Evolutionary conservation across 2,888 invertebrate species (phyloP), one percentile per base, ranked within the genome.

Genomic region (Ectropis crepuscularia): DNA sequence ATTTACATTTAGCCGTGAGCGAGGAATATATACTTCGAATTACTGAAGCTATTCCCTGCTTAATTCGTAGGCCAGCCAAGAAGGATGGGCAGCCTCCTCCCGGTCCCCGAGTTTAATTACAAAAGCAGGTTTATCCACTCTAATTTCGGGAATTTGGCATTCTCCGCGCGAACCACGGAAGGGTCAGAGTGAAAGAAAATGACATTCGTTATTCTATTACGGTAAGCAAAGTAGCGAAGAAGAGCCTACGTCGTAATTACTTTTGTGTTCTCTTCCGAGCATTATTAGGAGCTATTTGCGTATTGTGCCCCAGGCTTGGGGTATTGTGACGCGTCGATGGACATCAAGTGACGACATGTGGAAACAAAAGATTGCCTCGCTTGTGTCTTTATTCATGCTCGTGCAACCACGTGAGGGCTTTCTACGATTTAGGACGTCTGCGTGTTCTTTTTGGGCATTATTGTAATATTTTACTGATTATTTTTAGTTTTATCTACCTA

Each of bases 201-300:
- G 92, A 90, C 91, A 92, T 92, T 90, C 87, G 88, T 92, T 92
- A 92, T 92, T 92, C 88, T 90, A 90, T 91, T 92, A 91, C 85
- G 85, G 81, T 80, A 81, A 84, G 86, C 86, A 88, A 89, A 88
- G 86, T 83, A 88, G 86, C 77, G 81, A 82, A 85, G 86, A 82
- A 83, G 83, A 83, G 82, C 81, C 80, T 79, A 77, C 76, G 74
- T 74, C 78, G 83, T 90, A 90, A 91, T 90, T 92, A 89, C 86
- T 89, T 90, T 87, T 85, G 57, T 53, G 55, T 53, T 41, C 16
- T 50, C 49, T 57, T 57, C 57, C 36, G 45, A 67, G 74, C 71
- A 74, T 70, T 76, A 74, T 74, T 74, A 74, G 72, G 74, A 76
- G 79, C 78, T 81, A 79, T 81, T 81, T 77, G 70, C 72, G 72